A percentile compares a stretch with the other conserved stretches of the same genome.
phyloP scores from a whole-genome alignment of 2,797 vertebrate species.

The Pseudomugil gertrudae region DNA sequence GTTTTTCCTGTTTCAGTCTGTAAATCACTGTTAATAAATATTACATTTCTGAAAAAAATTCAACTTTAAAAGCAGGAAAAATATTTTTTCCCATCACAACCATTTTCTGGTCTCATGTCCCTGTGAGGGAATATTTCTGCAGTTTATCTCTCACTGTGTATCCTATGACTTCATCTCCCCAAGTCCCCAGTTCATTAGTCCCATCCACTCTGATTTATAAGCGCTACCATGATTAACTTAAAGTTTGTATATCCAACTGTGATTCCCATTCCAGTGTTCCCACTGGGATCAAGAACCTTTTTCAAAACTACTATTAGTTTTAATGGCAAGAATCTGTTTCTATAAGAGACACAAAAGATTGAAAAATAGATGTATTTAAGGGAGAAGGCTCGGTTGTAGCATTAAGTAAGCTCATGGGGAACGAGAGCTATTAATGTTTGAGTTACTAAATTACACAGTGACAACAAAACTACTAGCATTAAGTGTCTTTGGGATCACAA shows the following conservation, averaged over 20 bases:
- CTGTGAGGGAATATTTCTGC: not conserved
- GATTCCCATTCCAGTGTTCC: slow-evolving; percentile 21
- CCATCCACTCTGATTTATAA: slow-evolving; percentile 15
- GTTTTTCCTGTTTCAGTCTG: too few relatives aligned
- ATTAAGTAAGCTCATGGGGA: not conserved
- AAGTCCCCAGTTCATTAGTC: slow-evolving; percentile 27
- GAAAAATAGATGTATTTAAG: not conserved
- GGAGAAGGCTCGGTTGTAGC: not conserved
- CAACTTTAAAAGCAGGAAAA: too few relatives aligned
- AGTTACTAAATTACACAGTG: not conserved
- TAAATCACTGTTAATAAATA: too few relatives aligned
- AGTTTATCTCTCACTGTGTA: slow-evolving; percentile 16
- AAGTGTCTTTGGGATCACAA: not conserved
- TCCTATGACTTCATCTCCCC: slow-evolving; percentile 18
- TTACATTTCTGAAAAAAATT: too few relatives aligned
- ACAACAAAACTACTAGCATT: not conserved
- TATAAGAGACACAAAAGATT: not conserved
- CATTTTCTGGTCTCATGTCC: too few relatives aligned
- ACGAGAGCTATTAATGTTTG: not conserved
- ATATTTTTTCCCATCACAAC: too few relatives aligned
- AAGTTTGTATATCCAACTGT: slow-evolving; percentile 7
- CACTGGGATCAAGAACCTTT: slow-evolving; percentile 36
- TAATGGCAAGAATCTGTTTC: slow-evolving; percentile 15
- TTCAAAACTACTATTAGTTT: slow-evolving; percentile 24
- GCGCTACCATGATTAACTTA: slow-evolving; percentile 29